Conservation (phyloP, 2,888 invertebrate genomes). For the Leptarthrus brevirostris region DNA sequence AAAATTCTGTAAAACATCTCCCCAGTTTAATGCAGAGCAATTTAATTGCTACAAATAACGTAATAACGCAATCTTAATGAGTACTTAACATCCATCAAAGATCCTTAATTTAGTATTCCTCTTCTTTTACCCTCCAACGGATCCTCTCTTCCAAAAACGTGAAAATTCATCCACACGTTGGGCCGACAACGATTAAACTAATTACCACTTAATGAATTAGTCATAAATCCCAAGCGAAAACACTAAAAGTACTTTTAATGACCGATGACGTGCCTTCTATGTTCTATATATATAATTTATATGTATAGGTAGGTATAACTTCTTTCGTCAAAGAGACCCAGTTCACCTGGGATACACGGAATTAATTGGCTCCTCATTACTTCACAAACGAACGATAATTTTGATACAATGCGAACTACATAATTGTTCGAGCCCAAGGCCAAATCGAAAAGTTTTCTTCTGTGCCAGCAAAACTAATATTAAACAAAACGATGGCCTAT, state of each 20-base stretch:
- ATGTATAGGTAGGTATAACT: not conserved
- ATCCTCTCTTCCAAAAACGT: not conserved
- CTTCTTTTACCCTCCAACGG: conserved; percentile 9
- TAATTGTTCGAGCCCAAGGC: conserved; percentile 18
- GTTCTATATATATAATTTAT: conserved; percentile 11
- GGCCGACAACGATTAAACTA: conserved; percentile 27
- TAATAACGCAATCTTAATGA: conserved; percentile 15
- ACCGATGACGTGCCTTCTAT: conserved; percentile 33
- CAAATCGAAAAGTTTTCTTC: not conserved
- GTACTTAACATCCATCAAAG: conserved; percentile 16
- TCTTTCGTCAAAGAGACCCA: conserved; percentile 4
- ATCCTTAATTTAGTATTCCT: conserved; percentile 6
- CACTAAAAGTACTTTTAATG: conserved; percentile 38
- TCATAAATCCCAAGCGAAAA: conserved; percentile 40
- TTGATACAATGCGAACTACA: conserved; percentile 23
- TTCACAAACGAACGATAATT: conserved; percentile 37
- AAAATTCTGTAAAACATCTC: too few relatives aligned
- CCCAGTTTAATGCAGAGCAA: too few relatives aligned
- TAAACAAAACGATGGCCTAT: conserved; percentile 28
- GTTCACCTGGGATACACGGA: conserved; percentile 40
- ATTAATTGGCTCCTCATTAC: conserved; percentile 36
- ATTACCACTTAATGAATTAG: conserved; percentile 47
- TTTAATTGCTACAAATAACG: too few relatives aligned
- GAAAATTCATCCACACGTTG: not conserved
- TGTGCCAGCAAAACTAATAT: not conserved